Evolutionary conservation across 2,888 invertebrate species (phyloP), one percentile per base, ranked within the genome.

Genomic region (Taphrorychus bicolor): DNA sequence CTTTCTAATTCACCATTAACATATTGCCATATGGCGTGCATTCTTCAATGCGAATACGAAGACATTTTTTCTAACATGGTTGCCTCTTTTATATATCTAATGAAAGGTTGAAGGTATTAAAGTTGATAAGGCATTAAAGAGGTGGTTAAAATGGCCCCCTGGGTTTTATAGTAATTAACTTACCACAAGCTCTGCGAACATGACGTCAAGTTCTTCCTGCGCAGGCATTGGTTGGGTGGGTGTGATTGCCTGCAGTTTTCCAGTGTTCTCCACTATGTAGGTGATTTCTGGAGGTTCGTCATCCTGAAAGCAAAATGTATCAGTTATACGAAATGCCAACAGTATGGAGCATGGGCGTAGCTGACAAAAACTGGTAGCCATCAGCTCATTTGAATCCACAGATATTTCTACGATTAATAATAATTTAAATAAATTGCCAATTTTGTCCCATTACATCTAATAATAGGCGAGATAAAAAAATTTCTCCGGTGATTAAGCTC

Each of bases 261-360:
- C 93, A 70, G 92, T 92, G 74, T 93, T 94, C 78, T 95, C 95
- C 79, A 95, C 94, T 82, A 95, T 94, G 84, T 94, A 94, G 54
- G 93, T 94, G 82, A 97, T 97, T 87, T 97, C 97, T 70, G 97
- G 97, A 14, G 96, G 96, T 83, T 96, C 95, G 81, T 95, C 94
- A 87, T 94, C 93, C 93, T 94, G 84, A 0, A 86, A 86, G 57
- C 76, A 53, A 67, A n/a, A n/a, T n/a, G n/a, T n/a, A n/a, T n/a
- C n/a, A n/a, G n/a, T n/a, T n/a, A n/a, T n/a, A n/a, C n/a, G n/a
- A n/a, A n/a, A n/a, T n/a, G n/a, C n/a, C n/a, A n/a, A n/a, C n/a
- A n/a, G n/a, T n/a, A 32, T 32, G 32, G 32, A 11, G 9, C 9
- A 1, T 32, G 32, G 11, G 32, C 11, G 32, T 32, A 3, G 32